Percentiles rank a stretch among this genome's conserved stretches.
phyloP scores from a whole-genome alignment of 2,113 vertebrate species.

The Dromiciops gliroides region DNA sequence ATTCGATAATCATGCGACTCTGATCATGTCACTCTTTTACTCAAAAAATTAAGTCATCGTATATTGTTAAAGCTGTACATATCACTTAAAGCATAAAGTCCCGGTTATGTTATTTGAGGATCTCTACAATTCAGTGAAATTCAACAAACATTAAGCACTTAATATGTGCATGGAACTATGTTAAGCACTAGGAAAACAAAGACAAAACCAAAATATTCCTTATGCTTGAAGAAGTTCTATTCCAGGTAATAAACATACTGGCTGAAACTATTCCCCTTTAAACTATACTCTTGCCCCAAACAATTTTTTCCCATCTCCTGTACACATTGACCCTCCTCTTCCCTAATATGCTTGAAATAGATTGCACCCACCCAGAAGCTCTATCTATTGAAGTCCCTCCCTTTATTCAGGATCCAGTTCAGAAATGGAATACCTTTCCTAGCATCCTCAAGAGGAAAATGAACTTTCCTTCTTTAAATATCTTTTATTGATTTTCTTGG shows the following conservation, averaged over 20 bases:
- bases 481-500: background rate
- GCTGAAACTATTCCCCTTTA: background rate
- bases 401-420: background rate
- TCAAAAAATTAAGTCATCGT: background rate
- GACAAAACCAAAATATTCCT: background rate
- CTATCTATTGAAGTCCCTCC: background rate
- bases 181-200: background rate
- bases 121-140: background rate
- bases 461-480: background rate
- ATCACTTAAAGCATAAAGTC: background rate
- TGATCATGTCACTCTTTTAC: background rate
- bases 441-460: background rate
- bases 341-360: background rate
- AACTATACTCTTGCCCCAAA: background rate
- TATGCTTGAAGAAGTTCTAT: background rate
- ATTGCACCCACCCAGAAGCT: background rate
- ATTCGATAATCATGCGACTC: background rate
- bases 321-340: background rate
- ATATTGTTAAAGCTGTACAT: background rate
- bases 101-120: background rate
- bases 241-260: background rate
- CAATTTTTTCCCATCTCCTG: background rate
- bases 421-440: background rate
- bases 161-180: background rate
- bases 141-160: background rate